Evolutionary conservation across 2,113 vertebrate species (phyloP).

Genomic region (Nannospalax galili): DNA sequence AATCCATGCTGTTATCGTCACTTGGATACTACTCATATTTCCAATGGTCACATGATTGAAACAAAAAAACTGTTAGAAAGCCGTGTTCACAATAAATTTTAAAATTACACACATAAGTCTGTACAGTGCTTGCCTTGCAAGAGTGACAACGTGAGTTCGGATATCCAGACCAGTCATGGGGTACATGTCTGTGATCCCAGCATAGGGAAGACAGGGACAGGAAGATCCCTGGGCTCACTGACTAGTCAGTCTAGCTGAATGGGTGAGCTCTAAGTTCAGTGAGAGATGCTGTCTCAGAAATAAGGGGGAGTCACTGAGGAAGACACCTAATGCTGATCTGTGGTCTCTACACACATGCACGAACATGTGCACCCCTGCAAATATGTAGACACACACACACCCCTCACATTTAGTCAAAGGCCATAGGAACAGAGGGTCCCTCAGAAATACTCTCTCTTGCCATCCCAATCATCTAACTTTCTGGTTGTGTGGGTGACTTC

Average conservation of each 20-base stretch:
- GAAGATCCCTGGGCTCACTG: neutral
- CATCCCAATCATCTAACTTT: no score
- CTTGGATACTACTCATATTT: neutral
- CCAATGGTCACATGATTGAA: neutral
- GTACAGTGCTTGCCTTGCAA: neutral
- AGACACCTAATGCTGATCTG: neutral
- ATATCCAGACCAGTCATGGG: neutral
- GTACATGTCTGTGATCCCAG: neutral
- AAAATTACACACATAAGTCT: neutral
- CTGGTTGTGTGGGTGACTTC: rapidly evolving
- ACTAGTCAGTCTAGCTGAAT: neutral
- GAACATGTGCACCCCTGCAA: no score
- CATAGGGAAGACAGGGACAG: neutral
- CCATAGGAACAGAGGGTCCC: neutral
- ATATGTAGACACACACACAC: rapidly evolving
- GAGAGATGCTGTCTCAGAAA: neutral
- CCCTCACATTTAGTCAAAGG: neutral
- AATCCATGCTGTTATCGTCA: neutral
- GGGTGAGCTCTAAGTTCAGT: neutral
- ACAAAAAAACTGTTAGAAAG: neutral
- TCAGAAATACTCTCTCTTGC: rapidly evolving
- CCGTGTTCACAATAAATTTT: neutral
- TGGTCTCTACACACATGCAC: neutral
- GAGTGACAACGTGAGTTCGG: neutral
- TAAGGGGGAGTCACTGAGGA: neutral